Base-by-base conservation (phyloP, 2,888 invertebrate species). In the Pterostichus niger region DNA sequence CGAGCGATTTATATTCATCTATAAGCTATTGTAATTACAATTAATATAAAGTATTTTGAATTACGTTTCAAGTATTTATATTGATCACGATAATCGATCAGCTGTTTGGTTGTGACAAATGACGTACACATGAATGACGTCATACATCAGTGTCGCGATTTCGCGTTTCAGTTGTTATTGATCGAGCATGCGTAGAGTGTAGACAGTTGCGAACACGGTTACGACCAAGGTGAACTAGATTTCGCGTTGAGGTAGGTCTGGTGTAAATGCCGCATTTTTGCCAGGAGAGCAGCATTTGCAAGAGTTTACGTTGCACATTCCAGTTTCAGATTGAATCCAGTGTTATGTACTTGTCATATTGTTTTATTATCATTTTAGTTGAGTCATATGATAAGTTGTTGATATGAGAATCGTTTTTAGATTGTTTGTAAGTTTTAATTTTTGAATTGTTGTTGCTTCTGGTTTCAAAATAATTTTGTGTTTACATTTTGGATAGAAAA, bases 201-300 rank as follows among this genome's bases (percentile, higher is more conserved):
- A 56, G 13, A 56, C 7, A 56, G 4, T 17, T 10, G 56, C 56
- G 10, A 56, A 56, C 77, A 13, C 24, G 31, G 52, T 33, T 49
- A 52, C 75, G 52, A 46, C 10, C 61, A 79, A 79, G 64, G 79
- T 64, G 49, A 79, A 49, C 64, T 35, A 35, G 64, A 64, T 40
- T 75, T 49, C 15, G 24, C 64, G 9, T 79, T 79, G 79, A 59
- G 79, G 61, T 61, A 79, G 79, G 79, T 64, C 79, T 46, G 64
- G 49, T 35, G 13, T 24, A 31, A 59, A 33, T 64, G 64, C 79
- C 79, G 79, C 64, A 61, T 24, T 79, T 79, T 79, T 79, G 46
- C 49, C 79, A 79, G 79, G 79, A 17, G 24, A 49, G n/a, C 79
- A 79, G 61, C 49, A 64, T 15, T 59, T 54, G 54, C 54, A 54